phyloP scores from a whole-genome alignment of 2,797 vertebrate species.

The Pristis pectinata region DNA sequence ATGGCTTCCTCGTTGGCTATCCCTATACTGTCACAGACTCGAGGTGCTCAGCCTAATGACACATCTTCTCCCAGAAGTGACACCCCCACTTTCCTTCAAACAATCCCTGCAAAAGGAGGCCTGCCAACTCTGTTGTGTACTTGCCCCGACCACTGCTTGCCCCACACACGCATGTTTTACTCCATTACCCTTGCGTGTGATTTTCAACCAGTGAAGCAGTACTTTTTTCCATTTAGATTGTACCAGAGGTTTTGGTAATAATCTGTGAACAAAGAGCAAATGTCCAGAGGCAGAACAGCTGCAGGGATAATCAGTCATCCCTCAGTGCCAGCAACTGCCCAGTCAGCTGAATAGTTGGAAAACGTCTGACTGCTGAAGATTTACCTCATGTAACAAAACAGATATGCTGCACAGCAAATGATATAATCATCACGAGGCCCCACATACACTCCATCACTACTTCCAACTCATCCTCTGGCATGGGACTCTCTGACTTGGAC shows the following conservation, averaged over 20 bases:
- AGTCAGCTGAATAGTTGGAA: slow-evolving; percentile 11
- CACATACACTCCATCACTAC: neutral
- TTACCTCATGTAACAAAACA: neutral
- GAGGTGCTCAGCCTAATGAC: neutral
- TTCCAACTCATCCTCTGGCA: neutral
- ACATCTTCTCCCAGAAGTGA: too few relatives aligned
- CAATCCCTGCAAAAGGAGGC: neutral
- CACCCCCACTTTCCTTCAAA: neutral
- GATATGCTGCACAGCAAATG: neutral
- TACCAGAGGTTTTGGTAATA: slow-evolving; percentile 17
- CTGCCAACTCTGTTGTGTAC: neutral
- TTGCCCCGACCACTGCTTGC: neutral
- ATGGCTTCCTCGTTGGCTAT: neutral
- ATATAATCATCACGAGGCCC: neutral
- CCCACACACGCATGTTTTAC: neutral
- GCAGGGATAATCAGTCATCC: slow-evolving; percentile 21
- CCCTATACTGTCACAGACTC: neutral
- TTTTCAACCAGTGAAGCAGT: neutral
- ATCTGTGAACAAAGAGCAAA: slow-evolving; percentile 33
- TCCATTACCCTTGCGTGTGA: neutral
- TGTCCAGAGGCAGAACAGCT: slow-evolving; percentile 1
- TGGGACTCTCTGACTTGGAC: neutral
- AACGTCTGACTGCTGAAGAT: neutral
- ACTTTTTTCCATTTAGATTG: neutral
- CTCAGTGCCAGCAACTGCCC: slow-evolving; percentile 18